Evolutionary conservation across 2,888 invertebrate genomes (phyloP).

Genomic region (Chymomyza caudatula): DNA sequence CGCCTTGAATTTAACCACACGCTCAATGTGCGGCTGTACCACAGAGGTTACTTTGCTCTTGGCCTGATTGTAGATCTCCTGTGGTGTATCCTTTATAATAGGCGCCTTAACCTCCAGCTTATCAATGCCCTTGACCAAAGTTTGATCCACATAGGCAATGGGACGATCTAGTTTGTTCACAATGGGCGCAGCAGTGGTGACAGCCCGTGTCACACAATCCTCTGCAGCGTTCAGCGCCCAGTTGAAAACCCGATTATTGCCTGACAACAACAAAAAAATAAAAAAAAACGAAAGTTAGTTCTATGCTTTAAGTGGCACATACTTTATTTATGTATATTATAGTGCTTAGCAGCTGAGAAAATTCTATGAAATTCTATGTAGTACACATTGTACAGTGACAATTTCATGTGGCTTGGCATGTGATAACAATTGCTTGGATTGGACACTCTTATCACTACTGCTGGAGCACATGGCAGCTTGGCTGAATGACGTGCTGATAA

Average conservation of each 20-base stretch:
- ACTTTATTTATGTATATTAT: no score
- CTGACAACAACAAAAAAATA: conserved; percentile 68
- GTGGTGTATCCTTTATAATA: conserved; percentile 83
- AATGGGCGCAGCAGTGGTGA: conserved; percentile 81
- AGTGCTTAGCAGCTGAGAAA: no score
- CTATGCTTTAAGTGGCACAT: neutral
- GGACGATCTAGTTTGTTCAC: conserved; percentile 80
- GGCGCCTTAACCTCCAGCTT: conserved; percentile 84
- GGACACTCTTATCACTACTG: neutral
- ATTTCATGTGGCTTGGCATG: neutral
- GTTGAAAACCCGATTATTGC: conserved; percentile 82
- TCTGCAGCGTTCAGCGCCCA: conserved; percentile 85
- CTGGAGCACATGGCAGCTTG: neutral
- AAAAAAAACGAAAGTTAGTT: neutral
- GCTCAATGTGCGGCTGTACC: conserved; percentile 80
- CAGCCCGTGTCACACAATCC: conserved; percentile 81
- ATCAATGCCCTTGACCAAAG: conserved; percentile 83
- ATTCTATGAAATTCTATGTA: neutral
- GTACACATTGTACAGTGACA: no score
- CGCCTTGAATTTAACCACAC: conserved; percentile 74
- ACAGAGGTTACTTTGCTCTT: conserved; percentile 81
- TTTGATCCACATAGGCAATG: conserved; percentile 82
- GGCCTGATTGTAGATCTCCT: conserved; percentile 80
- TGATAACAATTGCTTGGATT: neutral
- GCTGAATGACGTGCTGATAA: neutral